Conservation (phyloP, 2,113 vertebrate species). For the Scomber colias region DNA sequence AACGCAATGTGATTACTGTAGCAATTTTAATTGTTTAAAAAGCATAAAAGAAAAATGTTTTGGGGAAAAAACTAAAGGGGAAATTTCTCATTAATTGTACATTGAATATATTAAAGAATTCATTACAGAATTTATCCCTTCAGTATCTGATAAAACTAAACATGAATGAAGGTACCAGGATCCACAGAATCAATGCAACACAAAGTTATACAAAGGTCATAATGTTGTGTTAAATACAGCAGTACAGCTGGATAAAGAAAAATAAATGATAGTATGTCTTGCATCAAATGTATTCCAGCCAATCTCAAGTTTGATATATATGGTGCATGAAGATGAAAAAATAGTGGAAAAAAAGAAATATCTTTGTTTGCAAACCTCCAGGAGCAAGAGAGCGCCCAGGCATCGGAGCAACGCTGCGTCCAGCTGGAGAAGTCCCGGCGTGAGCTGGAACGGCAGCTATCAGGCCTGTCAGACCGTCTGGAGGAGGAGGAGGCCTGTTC, state of each 20-base stretch:
- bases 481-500: constrained; percentile 82
- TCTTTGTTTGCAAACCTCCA: constrained; percentile 33
- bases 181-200: background rate
- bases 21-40: background rate
- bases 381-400: constrained; percentile 81
- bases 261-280: background rate
- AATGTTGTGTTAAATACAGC: background rate
- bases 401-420: constrained; percentile 77
- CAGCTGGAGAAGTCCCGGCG: constrained; percentile 78
- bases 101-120: too few species aligned
- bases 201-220: background rate
- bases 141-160: background rate
- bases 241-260: background rate
- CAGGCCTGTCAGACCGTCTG: constrained; percentile 75
- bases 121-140: too few species aligned
- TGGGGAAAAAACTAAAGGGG: too few species aligned
- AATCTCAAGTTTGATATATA: background rate
- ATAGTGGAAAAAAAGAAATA: too few species aligned
- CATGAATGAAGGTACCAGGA: background rate
- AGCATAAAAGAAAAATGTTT: background rate
- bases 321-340: background rate
- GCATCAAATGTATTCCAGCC: background rate
- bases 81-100: too few species aligned
- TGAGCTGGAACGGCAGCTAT: constrained; percentile 82
- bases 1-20: background rate